Conservation (phyloP, 2,113 vertebrate genomes). For the Acrocephalus kingi region DNA sequence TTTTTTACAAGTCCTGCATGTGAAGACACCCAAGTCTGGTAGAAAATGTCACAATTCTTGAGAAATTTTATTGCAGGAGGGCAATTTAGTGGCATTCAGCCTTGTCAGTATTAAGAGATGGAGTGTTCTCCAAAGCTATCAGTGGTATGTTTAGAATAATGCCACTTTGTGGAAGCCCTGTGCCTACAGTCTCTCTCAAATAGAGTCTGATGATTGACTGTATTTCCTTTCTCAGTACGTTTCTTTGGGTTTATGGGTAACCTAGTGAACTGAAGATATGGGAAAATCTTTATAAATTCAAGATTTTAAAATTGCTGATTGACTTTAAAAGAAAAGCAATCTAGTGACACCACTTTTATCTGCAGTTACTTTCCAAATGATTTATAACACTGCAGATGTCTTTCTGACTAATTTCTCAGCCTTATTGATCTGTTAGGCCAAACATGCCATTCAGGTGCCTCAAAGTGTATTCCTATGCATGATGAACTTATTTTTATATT, state of each 20-base stretch:
- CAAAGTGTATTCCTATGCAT: background rate
- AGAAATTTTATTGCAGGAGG: background rate
- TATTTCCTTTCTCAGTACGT: background rate
- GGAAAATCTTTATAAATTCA: background rate
- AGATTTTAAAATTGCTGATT: background rate
- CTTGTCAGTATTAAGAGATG: background rate
- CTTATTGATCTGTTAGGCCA: background rate
- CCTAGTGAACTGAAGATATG: background rate
- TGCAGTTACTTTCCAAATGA: background rate
- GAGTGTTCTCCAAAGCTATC: background rate
- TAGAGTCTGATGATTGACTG: accelerated
- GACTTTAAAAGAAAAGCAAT: background rate
- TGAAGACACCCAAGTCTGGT: background rate
- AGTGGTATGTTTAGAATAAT: background rate
- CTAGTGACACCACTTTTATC: background rate
- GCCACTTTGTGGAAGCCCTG: background rate
- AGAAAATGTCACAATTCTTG: background rate
- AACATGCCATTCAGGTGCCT: background rate
- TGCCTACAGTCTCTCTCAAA: background rate
- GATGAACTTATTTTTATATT: background rate
- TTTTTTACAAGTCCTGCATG: background rate
- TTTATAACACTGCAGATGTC: background rate
- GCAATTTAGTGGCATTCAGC: background rate
- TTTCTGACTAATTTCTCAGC: background rate
- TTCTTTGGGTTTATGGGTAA: background rate